Percentiles rank a stretch among this genome's conserved stretches.
These are phyloP conservation scores for Eupithecia vulgata DNA, from an alignment of 2,888 invertebrate genomes.

Conservation along the genomic window DNA sequence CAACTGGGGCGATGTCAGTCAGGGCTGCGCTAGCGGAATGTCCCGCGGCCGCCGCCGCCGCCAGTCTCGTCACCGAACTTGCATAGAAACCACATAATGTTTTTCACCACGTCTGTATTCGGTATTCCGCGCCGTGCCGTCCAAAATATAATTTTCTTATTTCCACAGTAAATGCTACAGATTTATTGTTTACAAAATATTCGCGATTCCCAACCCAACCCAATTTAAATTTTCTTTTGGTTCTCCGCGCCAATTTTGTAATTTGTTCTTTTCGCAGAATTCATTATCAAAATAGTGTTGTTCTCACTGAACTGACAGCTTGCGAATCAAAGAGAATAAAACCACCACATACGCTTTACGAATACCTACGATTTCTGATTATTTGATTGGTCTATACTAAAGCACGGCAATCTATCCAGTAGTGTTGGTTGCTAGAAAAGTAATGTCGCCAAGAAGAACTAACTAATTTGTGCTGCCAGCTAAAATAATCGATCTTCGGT, in stretches of 20 bases:
- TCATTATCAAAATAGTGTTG: slow-evolving; percentile 35
- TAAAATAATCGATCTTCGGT: background rate
- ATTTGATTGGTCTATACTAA: slow-evolving; percentile 22
- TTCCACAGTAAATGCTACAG: background rate
- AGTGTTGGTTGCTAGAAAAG: background rate
- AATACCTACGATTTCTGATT: background rate
- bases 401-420: background rate
- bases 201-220: background rate
- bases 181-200: background rate
- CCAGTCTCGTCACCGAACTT: slow-evolving; percentile 41
- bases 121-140: background rate
- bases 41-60: slow-evolving; percentile 58
- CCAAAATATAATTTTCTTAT: background rate
- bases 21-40: slow-evolving; percentile 82
- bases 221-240: background rate
- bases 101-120: slow-evolving; percentile 6
- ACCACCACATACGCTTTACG: no score
- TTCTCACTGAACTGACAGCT: slow-evolving; percentile 33
- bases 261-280: slow-evolving; percentile 56
- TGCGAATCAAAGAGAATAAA: no score
- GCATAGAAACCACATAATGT: slow-evolving; percentile 33
- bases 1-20: slow-evolving; percentile 81
- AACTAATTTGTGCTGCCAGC: background rate
- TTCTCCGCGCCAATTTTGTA: slow-evolving; percentile 57
- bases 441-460: background rate